These are phyloP conservation scores for Drosophila anomalata DNA, from an alignment of 2,888 invertebrate genomes.

Conservation along the genomic window DNA sequence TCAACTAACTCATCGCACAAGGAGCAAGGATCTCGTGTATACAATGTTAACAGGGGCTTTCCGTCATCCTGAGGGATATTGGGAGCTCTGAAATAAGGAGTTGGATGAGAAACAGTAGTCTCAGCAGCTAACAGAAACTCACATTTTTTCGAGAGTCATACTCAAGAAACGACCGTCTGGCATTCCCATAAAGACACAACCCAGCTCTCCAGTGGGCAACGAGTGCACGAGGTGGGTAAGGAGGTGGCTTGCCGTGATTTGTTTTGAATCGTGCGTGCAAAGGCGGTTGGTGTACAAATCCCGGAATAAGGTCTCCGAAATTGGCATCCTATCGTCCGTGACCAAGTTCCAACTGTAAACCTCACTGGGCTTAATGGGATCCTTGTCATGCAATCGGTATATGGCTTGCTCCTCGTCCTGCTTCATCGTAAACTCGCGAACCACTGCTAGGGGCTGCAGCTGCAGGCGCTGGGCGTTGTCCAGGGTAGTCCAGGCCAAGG, in stretches of 20 bases:
- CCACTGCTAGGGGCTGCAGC: conserved; percentile 57
- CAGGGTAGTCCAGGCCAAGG: conserved; percentile 92
- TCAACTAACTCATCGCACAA: conserved; percentile 92
- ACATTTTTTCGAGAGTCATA: conserved; percentile 96
- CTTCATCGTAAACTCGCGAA: conserved; percentile 58
- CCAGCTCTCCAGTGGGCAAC: conserved; percentile 94
- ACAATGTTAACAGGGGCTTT: conserved; percentile 89
- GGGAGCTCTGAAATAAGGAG: conserved; percentile 9
- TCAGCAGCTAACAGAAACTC: conserved; percentile 83
- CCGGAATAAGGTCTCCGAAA: background rate
- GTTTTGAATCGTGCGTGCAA: conserved; percentile 97
- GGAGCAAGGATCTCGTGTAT: conserved; percentile 92
- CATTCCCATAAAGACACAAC: conserved; percentile 97
- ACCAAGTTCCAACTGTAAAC: conserved; percentile 88
- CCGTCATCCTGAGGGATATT: background rate
- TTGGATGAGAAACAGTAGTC: background rate
- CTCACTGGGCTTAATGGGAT: conserved; percentile 92
- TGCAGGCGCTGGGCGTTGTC: conserved; percentile 86
- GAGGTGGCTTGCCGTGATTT: conserved; percentile 97
- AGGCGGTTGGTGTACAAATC: conserved; percentile 87
- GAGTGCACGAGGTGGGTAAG: conserved; percentile 95
- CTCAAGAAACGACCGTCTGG: conserved; percentile 98
- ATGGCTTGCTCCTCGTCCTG: conserved; percentile 34
- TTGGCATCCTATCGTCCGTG: conserved; percentile 84
- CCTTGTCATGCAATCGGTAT: conserved; percentile 80